Percentiles rank a stretch among this genome's conserved stretches.
Evolutionary conservation across 2,888 invertebrate genomes (phyloP).

Genomic region (Strigamia transsilvanica): DNA sequence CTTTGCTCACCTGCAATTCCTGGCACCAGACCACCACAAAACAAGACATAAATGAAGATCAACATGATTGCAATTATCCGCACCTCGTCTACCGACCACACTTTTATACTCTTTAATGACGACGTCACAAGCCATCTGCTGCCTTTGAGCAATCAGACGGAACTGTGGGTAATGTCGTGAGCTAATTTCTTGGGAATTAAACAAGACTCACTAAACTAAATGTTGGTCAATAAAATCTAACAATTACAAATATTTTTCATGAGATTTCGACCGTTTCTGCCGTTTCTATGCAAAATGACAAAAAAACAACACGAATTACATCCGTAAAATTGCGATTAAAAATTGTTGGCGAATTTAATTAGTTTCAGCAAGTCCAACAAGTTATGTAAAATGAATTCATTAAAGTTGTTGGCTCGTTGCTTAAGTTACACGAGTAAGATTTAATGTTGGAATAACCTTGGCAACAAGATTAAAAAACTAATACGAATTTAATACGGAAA

Average conservation of each 20-base stretch:
- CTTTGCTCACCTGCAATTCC: neutral
- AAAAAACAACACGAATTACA: no score
- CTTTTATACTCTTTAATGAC: conserved; percentile 19
- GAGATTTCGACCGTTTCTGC: no score
- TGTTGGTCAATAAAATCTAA: no score
- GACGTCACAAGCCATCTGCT: conserved; percentile 20
- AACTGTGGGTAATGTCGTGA: conserved; percentile 10
- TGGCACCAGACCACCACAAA: neutral
- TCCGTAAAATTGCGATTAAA: no score
- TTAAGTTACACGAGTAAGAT: no score
- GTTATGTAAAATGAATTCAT: neutral
- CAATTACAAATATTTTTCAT: no score
- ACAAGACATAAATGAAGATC: neutral
- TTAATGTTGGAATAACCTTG: neutral
- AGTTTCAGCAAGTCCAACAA: neutral
- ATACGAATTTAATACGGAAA: neutral
- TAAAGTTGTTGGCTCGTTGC: neutral
- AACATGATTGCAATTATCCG: conserved; percentile 6
- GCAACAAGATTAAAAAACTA: neutral
- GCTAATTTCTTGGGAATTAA: neutral
- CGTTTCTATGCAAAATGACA: no score
- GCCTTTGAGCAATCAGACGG: neutral
- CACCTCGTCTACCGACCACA: neutral
- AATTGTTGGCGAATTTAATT: neutral
- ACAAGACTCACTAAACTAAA: neutral